Percentiles rank a stretch among this genome's conserved stretches.
Evolutionary conservation across 1,140 invertebrate species (phyloP).

Genomic region (Drosophila tropicalis): DNA sequence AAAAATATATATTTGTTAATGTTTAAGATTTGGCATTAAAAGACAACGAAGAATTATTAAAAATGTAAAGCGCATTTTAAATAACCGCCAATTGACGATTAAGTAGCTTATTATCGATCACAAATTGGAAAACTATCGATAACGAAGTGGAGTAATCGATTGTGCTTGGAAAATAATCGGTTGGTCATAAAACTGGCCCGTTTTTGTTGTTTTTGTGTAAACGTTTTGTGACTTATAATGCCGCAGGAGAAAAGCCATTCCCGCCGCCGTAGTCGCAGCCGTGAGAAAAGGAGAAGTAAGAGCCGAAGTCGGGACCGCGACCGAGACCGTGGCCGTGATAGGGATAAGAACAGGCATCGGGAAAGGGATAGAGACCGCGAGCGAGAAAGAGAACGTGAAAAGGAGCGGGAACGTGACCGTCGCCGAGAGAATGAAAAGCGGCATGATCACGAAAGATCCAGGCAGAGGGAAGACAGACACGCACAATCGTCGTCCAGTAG

Average conservation of each 20-base stretch:
- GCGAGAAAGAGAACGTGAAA: slow-evolving; percentile 19
- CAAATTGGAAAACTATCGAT: too few species aligned
- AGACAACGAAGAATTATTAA: too few species aligned
- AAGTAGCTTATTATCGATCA: too few species aligned
- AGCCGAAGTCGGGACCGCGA: slow-evolving; percentile 8
- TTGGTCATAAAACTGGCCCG: not conserved
- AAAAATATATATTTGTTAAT: too few species aligned
- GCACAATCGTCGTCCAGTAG: not conserved
- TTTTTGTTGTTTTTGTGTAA: slow-evolving; percentile 42
- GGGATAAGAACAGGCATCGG: slow-evolving; percentile 15
- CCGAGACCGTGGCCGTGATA: slow-evolving; percentile 5
- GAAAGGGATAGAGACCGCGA: slow-evolving; percentile 29
- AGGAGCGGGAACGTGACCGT: slow-evolving; percentile 18
- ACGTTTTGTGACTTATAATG: slow-evolving; percentile 45
- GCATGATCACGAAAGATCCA: slow-evolving; percentile 4
- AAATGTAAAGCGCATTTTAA: too few species aligned
- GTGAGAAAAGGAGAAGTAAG: slow-evolving; percentile 27
- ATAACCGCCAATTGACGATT: too few species aligned
- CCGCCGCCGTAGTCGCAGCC: slow-evolving; percentile 48
- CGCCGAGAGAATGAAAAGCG: slow-evolving; percentile 28
- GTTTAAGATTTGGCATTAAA: too few species aligned
- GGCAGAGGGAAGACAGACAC: slow-evolving; percentile 33
- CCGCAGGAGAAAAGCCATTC: slow-evolving; percentile 56
- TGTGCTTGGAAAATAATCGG: too few species aligned
- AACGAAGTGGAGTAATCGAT: too few species aligned